A percentile compares a stretch with the other conserved stretches of the same genome.
phyloP scores from a whole-genome alignment of 2,113 vertebrate species.

The Apteryx mantelli region DNA sequence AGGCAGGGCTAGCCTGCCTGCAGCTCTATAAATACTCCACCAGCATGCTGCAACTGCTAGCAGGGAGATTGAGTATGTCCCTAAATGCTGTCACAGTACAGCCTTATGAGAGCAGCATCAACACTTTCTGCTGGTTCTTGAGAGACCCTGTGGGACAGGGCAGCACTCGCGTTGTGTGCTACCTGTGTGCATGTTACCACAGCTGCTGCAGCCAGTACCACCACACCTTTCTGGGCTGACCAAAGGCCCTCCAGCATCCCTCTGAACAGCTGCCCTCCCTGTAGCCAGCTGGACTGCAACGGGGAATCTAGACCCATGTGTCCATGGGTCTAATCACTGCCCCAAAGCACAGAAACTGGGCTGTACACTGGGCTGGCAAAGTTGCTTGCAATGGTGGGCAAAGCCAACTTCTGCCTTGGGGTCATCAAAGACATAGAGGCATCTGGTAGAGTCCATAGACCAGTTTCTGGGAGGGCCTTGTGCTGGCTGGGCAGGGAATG shows the following conservation, averaged over 20 bases:
- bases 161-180: no score
- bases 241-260: not conserved
- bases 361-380: not conserved
- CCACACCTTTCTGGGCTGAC: fast-evolving
- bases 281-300: fast-evolving
- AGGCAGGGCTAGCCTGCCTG: not conserved
- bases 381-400: not conserved
- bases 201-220: no score
- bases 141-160: not conserved
- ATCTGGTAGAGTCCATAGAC: no score
- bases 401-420: not conserved
- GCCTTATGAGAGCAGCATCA: not conserved
- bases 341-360: not conserved
- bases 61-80: no score
- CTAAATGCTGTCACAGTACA: not conserved
- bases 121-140: not conserved
- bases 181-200: no score
- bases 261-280: not conserved
- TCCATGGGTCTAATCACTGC: no score
- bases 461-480: fast-evolving
- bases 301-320: not conserved
- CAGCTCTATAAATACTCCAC: not conserved
- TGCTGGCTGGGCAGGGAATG: not conserved
- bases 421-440: not conserved
- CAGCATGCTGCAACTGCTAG: fast-evolving